A percentile compares a stretch with the other conserved stretches of the same genome.
Evolutionary conservation across 1,140 invertebrate species (phyloP).

Genomic region (Antheraea mylitta): DNA sequence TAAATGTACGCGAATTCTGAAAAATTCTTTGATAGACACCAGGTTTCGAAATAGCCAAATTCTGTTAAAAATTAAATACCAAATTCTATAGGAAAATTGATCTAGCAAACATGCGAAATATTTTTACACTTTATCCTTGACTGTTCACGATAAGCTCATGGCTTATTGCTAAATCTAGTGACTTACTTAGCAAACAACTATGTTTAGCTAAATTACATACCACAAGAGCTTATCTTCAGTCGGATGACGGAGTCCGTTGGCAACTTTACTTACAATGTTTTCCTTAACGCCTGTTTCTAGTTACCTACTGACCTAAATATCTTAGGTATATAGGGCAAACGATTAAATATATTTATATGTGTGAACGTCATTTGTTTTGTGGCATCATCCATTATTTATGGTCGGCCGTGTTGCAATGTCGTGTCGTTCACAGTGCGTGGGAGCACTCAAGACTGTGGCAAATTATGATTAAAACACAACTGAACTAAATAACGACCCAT

Average conservation of each 20-base stretch:
- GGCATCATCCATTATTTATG: not conserved
- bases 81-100: not conserved
- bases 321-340: not conserved
- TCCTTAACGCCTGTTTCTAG: not conserved
- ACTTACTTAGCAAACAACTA: not conserved
- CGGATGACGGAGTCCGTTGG: not conserved
- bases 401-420: not conserved
- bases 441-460: not conserved
- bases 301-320: slow-evolving; percentile 5
- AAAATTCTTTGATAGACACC: no score
- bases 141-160: not conserved
- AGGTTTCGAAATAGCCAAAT: no score
- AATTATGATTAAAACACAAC: not conserved
- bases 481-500: not conserved
- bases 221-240: not conserved
- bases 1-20: no score
- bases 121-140: not conserved
- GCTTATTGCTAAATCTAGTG: not conserved
- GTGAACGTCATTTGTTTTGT: not conserved
- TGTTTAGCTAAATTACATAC: slow-evolving; percentile 1
- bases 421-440: not conserved
- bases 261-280: not conserved
- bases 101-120: not conserved
- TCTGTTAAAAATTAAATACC: no score
- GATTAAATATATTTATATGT: not conserved